phyloP scores from a whole-genome alignment of 2,113 vertebrate species.

The Rutilus rutilus region DNA sequence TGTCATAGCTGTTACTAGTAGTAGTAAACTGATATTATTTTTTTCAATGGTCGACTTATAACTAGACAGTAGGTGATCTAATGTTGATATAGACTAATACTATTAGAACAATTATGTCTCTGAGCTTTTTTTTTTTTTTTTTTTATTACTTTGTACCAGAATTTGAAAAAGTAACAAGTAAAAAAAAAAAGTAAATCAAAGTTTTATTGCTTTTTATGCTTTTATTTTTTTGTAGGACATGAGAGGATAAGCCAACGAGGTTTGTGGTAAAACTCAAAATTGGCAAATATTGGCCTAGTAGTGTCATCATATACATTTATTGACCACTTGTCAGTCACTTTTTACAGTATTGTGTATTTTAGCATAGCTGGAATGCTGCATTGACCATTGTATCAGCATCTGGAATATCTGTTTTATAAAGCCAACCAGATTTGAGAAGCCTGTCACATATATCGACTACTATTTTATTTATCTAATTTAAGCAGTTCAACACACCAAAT shows the following conservation, averaged over 20 bases:
- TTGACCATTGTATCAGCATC: neutral
- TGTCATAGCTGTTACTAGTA: neutral
- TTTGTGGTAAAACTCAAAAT: neutral
- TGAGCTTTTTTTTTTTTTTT: too few species aligned
- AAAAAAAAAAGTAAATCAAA: neutral
- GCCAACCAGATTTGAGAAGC: neutral
- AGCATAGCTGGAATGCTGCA: neutral
- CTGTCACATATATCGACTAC: neutral
- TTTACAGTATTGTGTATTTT: neutral
- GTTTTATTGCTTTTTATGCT: neutral
- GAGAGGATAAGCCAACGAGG: neutral
- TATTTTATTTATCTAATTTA: neutral
- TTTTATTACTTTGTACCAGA: too few species aligned
- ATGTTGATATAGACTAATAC: too few species aligned
- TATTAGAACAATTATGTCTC: too few species aligned
- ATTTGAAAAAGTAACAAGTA: neutral
- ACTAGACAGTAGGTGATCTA: too few species aligned
- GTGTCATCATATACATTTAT: too few species aligned
- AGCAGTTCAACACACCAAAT: neutral
- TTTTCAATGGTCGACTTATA: neutral
- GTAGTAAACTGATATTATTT: neutral
- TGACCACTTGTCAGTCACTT: neutral
- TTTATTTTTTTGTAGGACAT: neutral
- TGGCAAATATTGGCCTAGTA: neutral
- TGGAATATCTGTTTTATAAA: neutral